Evolutionary conservation across 2,888 invertebrate genomes (phyloP), one percentile per base, ranked within the genome.

Genomic region (Deilephila porcellus): DNA sequence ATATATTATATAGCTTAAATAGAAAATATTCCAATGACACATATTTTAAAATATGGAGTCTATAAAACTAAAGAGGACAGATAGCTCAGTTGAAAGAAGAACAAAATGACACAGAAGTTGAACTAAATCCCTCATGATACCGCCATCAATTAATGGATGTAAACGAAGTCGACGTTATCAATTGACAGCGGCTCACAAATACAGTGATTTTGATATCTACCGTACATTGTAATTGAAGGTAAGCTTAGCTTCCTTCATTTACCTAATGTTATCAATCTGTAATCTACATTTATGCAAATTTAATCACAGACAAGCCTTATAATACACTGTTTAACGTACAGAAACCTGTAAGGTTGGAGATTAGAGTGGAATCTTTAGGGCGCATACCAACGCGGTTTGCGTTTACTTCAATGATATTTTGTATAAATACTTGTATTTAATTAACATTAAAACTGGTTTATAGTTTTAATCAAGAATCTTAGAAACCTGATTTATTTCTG

Each of bases 201-300:
- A 52, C 67, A 67, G 67, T 67, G 52, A 45, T 67, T 52, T 52
- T 67, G 52, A 67, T 67, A 25, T 52, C 64, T 37, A 20, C 7
- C 20, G 37, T 20, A 37, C 34, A 52, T 45, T 63, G 52, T 72
- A 72, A 53, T 72, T 34, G 62, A 72, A 52, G 53, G 53, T 45
- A 56, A 34, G 63, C 62, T 25, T 72, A 71, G 53, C 63, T 72
- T 72, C 72, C 72, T 63, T 67, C 34, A 74, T 78, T 76, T 60
- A 75, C 60, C 73, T 76, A 74, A 76, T 71, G 62, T 72, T 76
- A 74, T 76, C 74, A 76, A 77, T 78, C 72, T 76, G 74, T 76
- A 71, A 76, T 76, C 75, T 74, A 71, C 78, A 78, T 76, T 82
- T 79, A 82, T 82, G 80, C 73, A 78, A 82, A 84, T 82, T 81